These are phyloP conservation scores for Semaprochilodus insignis DNA, from an alignment of 2,797 vertebrate genomes.

Conservation along the genomic window DNA sequence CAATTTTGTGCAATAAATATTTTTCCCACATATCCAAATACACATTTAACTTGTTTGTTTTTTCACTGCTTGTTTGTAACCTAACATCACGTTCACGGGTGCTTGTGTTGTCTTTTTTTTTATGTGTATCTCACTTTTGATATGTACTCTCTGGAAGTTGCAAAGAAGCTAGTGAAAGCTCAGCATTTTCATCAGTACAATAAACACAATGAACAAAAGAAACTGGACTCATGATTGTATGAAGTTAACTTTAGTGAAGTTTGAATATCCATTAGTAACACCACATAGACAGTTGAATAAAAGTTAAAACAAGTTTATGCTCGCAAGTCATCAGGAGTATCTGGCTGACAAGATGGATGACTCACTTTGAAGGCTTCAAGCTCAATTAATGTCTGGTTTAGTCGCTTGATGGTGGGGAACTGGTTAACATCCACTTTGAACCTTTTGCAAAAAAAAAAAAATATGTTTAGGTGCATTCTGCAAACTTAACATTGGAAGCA, in stretches of 20 bases:
- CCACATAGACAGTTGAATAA: neutral
- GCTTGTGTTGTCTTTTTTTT: neutral
- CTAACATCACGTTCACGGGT: neutral
- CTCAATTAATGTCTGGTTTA: conserved; percentile 87
- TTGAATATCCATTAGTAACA: neutral
- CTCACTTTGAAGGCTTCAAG: conserved; percentile 89
- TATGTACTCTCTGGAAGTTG: conserved; percentile 34
- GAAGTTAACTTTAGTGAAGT: conserved; percentile 59
- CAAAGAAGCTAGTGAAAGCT: conserved; percentile 24
- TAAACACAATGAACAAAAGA: conserved; percentile 37
- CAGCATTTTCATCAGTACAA: conserved; percentile 38
- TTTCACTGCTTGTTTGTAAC: conserved; percentile 12
- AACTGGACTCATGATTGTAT: conserved; percentile 20
- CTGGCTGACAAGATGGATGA: conserved; percentile 90
- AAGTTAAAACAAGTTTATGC: conserved; percentile 65
- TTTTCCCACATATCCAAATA: conserved; percentile 27
- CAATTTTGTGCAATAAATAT: conserved; percentile 54
- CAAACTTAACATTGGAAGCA: neutral
- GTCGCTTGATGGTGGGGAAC: conserved; percentile 86
- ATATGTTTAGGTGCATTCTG: neutral
- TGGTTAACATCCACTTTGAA: conserved; percentile 87
- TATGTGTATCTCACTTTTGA: conserved; percentile 1
- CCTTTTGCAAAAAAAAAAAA: conserved; percentile 70
- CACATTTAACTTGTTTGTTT: conserved; percentile 17
- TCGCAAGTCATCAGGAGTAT: conserved; percentile 86